Conservation (phyloP, 2,888 invertebrate species). For the Ornithoptera alexandrae region DNA sequence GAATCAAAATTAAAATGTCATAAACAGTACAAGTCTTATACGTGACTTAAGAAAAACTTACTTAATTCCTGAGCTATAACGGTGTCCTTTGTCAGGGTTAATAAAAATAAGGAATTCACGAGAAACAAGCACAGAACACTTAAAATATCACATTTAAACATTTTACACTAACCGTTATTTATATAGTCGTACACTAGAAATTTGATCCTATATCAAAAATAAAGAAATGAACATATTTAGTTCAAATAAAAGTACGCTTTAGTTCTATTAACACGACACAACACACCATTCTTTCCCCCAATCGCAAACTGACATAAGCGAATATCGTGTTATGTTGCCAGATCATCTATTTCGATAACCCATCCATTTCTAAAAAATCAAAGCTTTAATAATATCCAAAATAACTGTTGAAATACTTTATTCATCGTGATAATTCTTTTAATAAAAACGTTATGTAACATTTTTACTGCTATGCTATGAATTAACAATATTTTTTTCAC, state of each 20-base stretch:
- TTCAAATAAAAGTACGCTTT: slow-evolving; percentile 36
- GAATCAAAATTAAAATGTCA: too few relatives aligned
- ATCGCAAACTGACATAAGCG: slow-evolving; percentile 29
- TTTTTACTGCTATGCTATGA: too few relatives aligned
- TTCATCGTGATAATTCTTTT: too few relatives aligned
- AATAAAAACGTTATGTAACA: too few relatives aligned
- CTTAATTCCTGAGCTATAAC: slow-evolving; percentile 60
- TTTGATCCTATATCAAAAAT: slow-evolving; percentile 27
- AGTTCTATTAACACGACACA: slow-evolving; percentile 47
- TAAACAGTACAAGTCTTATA: not conserved
- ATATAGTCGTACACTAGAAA: slow-evolving; percentile 20
- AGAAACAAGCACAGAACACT: slow-evolving; percentile 56
- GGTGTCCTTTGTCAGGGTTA: slow-evolving; percentile 65
- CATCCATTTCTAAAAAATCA: not conserved
- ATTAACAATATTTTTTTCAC: too few relatives aligned
- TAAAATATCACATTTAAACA: slow-evolving; percentile 57
- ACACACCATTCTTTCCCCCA: slow-evolving; percentile 44
- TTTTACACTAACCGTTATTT: slow-evolving; percentile 49
- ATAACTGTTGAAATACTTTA: not conserved
- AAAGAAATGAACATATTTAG: slow-evolving; percentile 37
- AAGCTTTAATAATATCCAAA: not conserved
- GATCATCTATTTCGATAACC: not conserved
- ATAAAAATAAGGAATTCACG: slow-evolving; percentile 62
- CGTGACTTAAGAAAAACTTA: slow-evolving; percentile 46
- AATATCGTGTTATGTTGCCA: slow-evolving; percentile 20